Percentiles rank a stretch among this genome's conserved stretches.
Conservation (phyloP, 2,888 invertebrate species). For the Conomelus anceps region DNA sequence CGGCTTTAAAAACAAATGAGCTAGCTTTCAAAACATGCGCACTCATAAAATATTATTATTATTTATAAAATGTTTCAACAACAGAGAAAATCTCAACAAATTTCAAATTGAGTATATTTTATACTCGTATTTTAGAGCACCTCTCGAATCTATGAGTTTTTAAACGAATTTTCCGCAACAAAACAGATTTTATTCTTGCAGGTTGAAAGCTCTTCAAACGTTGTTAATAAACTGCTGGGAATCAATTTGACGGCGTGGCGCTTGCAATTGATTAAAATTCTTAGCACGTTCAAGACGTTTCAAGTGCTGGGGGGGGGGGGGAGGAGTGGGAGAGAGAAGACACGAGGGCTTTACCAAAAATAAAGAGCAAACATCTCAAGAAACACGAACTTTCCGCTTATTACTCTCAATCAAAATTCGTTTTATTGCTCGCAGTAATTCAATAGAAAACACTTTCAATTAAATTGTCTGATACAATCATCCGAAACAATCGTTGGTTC, state of each 20-base stretch:
- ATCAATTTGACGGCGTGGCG: neutral
- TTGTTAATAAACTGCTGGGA: neutral
- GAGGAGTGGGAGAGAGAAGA: neutral
- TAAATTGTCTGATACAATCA: neutral
- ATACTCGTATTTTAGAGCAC: neutral
- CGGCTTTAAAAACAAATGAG: too few species aligned
- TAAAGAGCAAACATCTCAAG: neutral
- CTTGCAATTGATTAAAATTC: neutral
- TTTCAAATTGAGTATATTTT: too few species aligned
- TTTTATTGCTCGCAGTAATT: neutral
- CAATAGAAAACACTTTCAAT: neutral
- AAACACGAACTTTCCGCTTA: neutral
- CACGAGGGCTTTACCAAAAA: neutral
- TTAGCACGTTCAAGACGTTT: neutral
- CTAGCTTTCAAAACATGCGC: too few species aligned
- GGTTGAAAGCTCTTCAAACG: neutral
- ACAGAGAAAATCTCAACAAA: too few species aligned
- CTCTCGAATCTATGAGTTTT: neutral
- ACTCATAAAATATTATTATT: too few species aligned
- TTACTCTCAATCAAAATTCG: neutral
- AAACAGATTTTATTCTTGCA: neutral
- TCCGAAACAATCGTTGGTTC: neutral
- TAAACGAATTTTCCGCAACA: neutral
- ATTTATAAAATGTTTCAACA: too few species aligned
- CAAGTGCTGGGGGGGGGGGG: neutral